These are phyloP conservation scores for Mola mola DNA, from an alignment of 2,113 vertebrate genomes.

Conservation along the genomic window DNA sequence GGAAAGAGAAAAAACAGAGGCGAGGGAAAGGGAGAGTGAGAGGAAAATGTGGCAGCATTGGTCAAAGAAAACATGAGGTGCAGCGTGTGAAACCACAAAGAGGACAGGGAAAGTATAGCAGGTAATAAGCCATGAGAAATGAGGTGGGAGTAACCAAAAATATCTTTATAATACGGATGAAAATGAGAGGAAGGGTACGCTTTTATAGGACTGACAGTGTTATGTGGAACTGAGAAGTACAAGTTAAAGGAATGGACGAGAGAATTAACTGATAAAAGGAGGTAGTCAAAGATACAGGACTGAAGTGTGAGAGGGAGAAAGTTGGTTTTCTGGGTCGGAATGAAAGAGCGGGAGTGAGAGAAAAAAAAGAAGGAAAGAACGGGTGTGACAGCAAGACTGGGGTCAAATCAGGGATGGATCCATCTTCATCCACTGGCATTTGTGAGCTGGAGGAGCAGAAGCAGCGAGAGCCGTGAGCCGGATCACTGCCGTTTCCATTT, in stretches of 20 bases:
- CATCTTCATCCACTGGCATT: slow-evolving; percentile 71
- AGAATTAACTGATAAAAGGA: slow-evolving; percentile 39
- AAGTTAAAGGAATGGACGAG: slow-evolving; percentile 46
- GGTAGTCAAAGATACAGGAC: slow-evolving; percentile 28
- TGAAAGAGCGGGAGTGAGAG: slow-evolving; percentile 2
- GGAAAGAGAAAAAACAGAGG: slow-evolving; percentile 30
- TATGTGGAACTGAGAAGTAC: slow-evolving; percentile 29
- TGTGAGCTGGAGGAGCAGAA: slow-evolving; percentile 49
- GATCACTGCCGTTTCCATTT: slow-evolving; percentile 78
- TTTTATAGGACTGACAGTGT: slow-evolving; percentile 20
- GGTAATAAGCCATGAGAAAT: slow-evolving; percentile 54
- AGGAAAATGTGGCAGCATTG: slow-evolving; percentile 15
- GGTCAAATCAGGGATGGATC: slow-evolving; percentile 65
- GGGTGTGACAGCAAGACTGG: slow-evolving; percentile 48
- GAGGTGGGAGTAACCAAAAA: slow-evolving; percentile 45
- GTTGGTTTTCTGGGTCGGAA: slow-evolving; percentile 10
- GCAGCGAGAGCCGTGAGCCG: slow-evolving; percentile 58
- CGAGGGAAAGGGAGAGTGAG: slow-evolving; percentile 25
- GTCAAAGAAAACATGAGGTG: slow-evolving; percentile 52
- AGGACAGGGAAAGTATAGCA: slow-evolving; percentile 47
- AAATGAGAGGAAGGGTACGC: slow-evolving; percentile 39
- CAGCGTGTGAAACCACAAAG: slow-evolving; percentile 36
- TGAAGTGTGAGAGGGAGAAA: slow-evolving; percentile 36
- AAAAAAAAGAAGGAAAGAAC: slow-evolving; percentile 44
- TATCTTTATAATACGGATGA: slow-evolving; percentile 35